Evolutionary conservation across 1,140 invertebrate genomes (phyloP).

Genomic region (Sycobia sp.): DNA sequence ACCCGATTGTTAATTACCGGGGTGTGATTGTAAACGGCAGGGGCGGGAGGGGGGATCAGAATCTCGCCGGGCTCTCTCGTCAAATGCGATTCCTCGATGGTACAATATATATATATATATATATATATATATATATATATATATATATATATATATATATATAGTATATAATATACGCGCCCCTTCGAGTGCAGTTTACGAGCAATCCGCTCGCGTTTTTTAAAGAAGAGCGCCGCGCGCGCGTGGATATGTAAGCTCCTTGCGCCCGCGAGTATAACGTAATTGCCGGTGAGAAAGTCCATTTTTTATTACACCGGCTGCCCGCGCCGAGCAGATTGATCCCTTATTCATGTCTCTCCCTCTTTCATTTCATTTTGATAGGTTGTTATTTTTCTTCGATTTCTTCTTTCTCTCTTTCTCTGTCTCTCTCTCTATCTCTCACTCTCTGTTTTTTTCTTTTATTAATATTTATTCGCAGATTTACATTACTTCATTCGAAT

Average conservation of each 20-base stretch:
- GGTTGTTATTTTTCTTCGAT: too few species aligned
- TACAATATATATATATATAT: too few species aligned
- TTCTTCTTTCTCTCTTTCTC: too few species aligned
- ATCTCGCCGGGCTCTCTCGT: slow-evolving; percentile 11
- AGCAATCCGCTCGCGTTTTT: slow-evolving; percentile 19
- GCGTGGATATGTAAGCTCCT: slow-evolving; percentile 17
- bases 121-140: too few species aligned
- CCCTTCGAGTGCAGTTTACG: too few species aligned
- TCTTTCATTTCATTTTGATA: too few species aligned
- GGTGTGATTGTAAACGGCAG: slow-evolving; percentile 23
- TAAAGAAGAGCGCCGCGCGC: slow-evolving; percentile 9
- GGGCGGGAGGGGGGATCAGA: slow-evolving; percentile 26
- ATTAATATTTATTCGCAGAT: slow-evolving; percentile 11
- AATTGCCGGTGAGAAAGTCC: slow-evolving; percentile 24
- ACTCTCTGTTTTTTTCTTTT: slow-evolving; percentile 9
- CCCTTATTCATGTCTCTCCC: too few species aligned
- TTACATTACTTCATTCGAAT: slow-evolving; percentile 22
- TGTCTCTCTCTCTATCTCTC: too few species aligned
- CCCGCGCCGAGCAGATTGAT: slow-evolving; percentile 1
- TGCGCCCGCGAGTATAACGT: not conserved
- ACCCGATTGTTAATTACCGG: slow-evolving; percentile 26
- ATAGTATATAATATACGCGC: too few species aligned
- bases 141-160: too few species aligned
- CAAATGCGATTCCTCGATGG: too few species aligned
- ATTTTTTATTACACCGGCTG: slow-evolving; percentile 16